Evolutionary conservation across 2,113 vertebrate species (phyloP), one percentile per base, ranked within the genome.

Genomic region (Gadus macrocephalus): DNA sequence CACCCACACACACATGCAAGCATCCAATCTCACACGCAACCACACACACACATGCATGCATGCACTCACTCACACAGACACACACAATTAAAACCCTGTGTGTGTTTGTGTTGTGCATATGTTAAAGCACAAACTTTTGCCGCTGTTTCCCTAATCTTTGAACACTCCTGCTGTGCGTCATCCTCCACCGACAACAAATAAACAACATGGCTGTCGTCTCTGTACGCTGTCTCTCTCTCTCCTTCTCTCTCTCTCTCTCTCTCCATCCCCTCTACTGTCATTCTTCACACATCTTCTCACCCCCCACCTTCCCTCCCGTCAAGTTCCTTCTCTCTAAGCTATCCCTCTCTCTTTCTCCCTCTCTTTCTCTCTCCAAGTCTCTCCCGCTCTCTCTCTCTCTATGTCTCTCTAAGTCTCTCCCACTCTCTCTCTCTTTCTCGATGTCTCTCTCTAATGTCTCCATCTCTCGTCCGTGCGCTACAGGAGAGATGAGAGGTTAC

Each of bases 211-310:
- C 55, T 58, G 55, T 35, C 38, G 15, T 66, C 64, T 20, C 61
- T 55, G 61, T 62, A 62, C 27, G 20, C 73, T 71, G 66, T 72
- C 69, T 25, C 12, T 58, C 4, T 7, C 31, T 65, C 27, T 27
- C 73, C 69, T 66, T 72, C 69, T 25, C 12, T 58, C 53, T 64
- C 71, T 65, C 27, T 72, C 69, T 25, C 12, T 58, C 53, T 64
- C 71, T 71, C 66, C 68, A 16, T 55, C 70, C 69, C 66, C 20
- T 38, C 61, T 58, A 42, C 61, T 69, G 67, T 67, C 70, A 9
- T 53, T 60, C 4, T 3, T 72, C 35, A 66, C 55, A 73, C 68
- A 65, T 60, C 58, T 19, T n/a, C 58, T 9, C 16, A n/a, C 22
- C 67, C 62, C 79, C 28, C 0, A 70, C 12, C 53, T 35, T 7